phyloP scores from a whole-genome alignment of 2,113 vertebrate species.

The Hiodon tergisus region DNA sequence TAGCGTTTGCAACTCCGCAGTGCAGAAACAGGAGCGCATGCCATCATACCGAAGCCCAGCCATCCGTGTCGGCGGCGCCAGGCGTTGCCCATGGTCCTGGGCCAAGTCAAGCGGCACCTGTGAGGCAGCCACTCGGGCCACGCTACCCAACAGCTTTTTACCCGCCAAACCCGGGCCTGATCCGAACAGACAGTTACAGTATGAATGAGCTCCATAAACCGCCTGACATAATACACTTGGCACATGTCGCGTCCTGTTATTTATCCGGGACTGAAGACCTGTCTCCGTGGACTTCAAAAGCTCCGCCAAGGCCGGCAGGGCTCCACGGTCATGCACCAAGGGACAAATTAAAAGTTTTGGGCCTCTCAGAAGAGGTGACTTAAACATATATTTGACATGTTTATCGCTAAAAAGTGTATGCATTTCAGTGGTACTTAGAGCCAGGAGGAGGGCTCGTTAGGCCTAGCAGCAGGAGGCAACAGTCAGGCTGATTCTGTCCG shows the following conservation, averaged over 20 bases:
- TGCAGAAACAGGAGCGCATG: background rate
- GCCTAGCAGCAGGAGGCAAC: too few species aligned
- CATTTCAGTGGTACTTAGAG: background rate
- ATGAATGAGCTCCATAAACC: conserved; percentile 59
- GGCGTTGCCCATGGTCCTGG: background rate
- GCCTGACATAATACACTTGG: conserved; percentile 57
- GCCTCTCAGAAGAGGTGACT: background rate
- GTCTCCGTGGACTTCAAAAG: conserved; percentile 26
- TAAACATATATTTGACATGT: too few species aligned
- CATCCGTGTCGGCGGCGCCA: too few species aligned
- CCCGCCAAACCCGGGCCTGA: conserved; percentile 31
- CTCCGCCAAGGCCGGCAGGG: background rate
- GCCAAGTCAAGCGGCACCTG: background rate
- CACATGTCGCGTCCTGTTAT: conserved; percentile 58
- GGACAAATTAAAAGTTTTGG: background rate
- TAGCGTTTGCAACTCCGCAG: background rate
- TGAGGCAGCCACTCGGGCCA: conserved; percentile 9
- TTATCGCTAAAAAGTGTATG: background rate
- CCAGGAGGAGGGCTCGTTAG: background rate
- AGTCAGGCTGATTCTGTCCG: conserved; percentile 43
- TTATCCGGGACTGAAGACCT: conserved; percentile 39
- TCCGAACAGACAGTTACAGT: conserved; percentile 51
- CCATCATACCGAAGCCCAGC: too few species aligned
- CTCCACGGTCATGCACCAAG: background rate
- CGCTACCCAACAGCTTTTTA: conserved; percentile 28